Evolutionary conservation across 2,888 invertebrate genomes (phyloP).

Genomic region (Ganaspis brasiliensis): DNA sequence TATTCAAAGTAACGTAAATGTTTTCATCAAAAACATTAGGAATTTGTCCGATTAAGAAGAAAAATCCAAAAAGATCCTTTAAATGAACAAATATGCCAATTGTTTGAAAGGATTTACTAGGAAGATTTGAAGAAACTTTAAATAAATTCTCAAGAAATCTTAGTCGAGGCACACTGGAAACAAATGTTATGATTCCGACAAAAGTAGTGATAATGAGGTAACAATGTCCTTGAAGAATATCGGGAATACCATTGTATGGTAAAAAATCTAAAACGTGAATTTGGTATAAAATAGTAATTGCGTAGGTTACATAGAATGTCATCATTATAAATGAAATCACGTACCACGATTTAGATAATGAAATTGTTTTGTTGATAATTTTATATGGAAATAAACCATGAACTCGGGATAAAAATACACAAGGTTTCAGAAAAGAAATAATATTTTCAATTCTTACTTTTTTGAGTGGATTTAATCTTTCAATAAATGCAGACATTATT

Average conservation of each 20-base stretch:
- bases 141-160: conserved; percentile 61
- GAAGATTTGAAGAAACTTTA: conserved; percentile 60
- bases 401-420: conserved; percentile 62
- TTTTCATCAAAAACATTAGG: conserved; percentile 55
- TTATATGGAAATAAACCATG: conserved; percentile 68
- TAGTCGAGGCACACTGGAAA: conserved; percentile 56
- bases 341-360: conserved; percentile 59
- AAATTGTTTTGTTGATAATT: conserved; percentile 56
- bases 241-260: conserved; percentile 60
- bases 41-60: conserved; percentile 60
- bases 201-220: conserved; percentile 59
- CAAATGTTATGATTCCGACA: conserved; percentile 56
- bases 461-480: conserved; percentile 9
- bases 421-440: conserved; percentile 62
- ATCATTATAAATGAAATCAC: conserved; percentile 61
- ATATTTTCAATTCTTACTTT: conserved; percentile 68
- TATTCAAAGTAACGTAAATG: conserved; percentile 35
- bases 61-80: conserved; percentile 65
- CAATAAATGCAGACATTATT: background rate
- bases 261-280: conserved; percentile 54
- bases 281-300: conserved; percentile 54
- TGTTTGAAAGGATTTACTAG: conserved; percentile 54
- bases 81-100: conserved; percentile 64
- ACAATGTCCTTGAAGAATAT: conserved; percentile 65
- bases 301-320: conserved; percentile 2